Base-by-base conservation (phyloP, 2,113 vertebrate genomes). In the Oncorhynchus kisutch region DNA sequence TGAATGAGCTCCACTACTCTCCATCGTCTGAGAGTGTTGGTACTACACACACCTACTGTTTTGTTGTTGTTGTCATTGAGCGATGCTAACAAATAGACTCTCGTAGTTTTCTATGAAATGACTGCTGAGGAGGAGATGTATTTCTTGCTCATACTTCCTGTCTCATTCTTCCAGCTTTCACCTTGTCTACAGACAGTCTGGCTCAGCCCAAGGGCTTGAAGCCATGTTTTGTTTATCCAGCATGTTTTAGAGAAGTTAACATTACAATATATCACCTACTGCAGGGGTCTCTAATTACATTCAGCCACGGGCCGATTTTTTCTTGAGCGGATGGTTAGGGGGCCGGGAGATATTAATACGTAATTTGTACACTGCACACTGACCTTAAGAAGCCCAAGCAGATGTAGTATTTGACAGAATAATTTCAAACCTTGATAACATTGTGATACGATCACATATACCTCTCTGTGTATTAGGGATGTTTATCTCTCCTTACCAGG, bases 51-150 rank as follows among this genome's bases (percentile, higher is more conserved):
- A 82, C 78, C 81, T 74, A 79, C 82, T 71, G 80, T 74, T 84
- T 81, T 70, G 79, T 73, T 84, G 86, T 70, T 70, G 29, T 76
- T 20, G 34, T 77, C 74, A 45, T 74, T 64, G 22, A 71, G 34
- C 5, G 18, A 72, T 88, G 14, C 74, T 88, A 81, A 90, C 82
- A 87, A 87, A 89, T 82, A 62, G 78, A 20, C 74, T 57, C 60
- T 79, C 80, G 80, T 81, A 60, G 74, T 81, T 80, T 87, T 87
- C 84, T 84, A 67, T 75, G 78, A 76, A 82, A 84, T 79, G 87
- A 86, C 84, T 48, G 34, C 59, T 71, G 9, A 49, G 12, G 25
- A 25, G 12, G 69, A 31, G 18, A 59, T 27, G 16, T 59, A 59
- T 72, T 85, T 72, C 71, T 59, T 69, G 66, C 67, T 77, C 78